phyloP scores from a whole-genome alignment of 2,888 invertebrate species.

The Blomia tropicalis region DNA sequence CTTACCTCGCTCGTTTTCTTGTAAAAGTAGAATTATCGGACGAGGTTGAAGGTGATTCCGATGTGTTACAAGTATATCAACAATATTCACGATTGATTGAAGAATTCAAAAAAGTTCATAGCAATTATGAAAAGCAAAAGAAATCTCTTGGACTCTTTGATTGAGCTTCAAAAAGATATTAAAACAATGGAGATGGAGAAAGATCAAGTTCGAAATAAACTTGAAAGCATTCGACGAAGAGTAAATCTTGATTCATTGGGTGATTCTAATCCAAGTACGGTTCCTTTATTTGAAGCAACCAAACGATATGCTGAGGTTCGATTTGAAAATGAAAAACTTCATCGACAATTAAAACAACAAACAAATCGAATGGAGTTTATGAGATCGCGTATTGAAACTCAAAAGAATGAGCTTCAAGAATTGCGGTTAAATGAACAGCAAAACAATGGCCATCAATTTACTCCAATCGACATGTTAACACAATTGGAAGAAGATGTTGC shows the following conservation, averaged over 20 bases:
- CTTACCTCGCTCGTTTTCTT: conserved; percentile 55
- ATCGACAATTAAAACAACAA: conserved; percentile 17
- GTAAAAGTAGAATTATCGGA: conserved; percentile 54
- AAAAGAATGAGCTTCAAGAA: not conserved
- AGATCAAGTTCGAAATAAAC: conserved; percentile 51
- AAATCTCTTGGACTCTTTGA: conserved; percentile 47
- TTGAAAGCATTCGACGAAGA: conserved; percentile 44
- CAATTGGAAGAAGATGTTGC: conserved; percentile 59
- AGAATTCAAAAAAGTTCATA: conserved; percentile 62
- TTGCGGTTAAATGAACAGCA: not conserved
- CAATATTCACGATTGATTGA: conserved; percentile 58
- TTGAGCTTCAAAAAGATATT: conserved; percentile 64
- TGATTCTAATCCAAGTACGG: conserved; percentile 42
- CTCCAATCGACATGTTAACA: conserved; percentile 44
- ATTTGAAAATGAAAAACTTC: conserved; percentile 22
- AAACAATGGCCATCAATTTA: not conserved
- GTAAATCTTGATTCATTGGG: conserved; percentile 38
- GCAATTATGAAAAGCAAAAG: conserved; percentile 48
- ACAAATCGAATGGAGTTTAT: conserved; percentile 1
- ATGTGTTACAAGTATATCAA: conserved; percentile 51
- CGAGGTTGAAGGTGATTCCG: conserved; percentile 56
- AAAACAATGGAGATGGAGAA: conserved; percentile 70
- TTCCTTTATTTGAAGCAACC: conserved; percentile 37
- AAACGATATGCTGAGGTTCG: conserved; percentile 14
- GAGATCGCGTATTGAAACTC: conserved; percentile 6